phyloP scores from a whole-genome alignment of 2,888 invertebrate species.

The Anthophora plumipes region DNA sequence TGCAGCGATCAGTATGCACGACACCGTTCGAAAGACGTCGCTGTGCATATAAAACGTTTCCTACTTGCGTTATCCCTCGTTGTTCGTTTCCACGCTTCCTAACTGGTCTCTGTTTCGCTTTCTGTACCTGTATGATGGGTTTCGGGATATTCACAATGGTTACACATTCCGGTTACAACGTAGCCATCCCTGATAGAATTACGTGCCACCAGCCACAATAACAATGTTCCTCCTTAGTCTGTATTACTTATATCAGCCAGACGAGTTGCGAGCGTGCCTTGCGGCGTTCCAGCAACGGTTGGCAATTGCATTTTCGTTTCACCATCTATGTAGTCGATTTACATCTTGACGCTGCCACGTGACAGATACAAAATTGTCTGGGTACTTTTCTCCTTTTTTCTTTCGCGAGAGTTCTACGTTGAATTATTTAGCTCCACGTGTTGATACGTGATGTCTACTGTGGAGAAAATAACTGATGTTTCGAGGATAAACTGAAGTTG shows the following conservation, averaged over 20 bases:
- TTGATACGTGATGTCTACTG: neutral
- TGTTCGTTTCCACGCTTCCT: conserved; percentile 45
- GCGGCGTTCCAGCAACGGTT: neutral
- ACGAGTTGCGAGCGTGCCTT: conserved; percentile 10
- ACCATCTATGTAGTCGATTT: neutral
- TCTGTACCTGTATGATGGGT: conserved; percentile 14
- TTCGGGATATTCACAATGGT: conserved; percentile 48
- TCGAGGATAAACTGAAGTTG: neutral
- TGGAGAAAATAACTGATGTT: neutral
- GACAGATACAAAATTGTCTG: conserved; percentile 14
- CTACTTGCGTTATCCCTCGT: conserved; percentile 44
- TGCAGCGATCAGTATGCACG: conserved; percentile 61
- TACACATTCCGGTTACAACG: conserved; percentile 47
- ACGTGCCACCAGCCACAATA: conserved; percentile 55
- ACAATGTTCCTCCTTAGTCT: conserved; percentile 51
- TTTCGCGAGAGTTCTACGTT: neutral
- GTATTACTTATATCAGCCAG: conserved; percentile 51
- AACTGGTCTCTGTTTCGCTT: neutral
- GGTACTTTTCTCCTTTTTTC: neutral
- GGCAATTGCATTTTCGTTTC: conserved; percentile 49
- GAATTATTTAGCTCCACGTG: neutral
- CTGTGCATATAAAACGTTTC: conserved; percentile 59
- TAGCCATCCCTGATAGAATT: conserved; percentile 52
- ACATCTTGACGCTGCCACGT: conserved; percentile 9
- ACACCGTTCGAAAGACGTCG: conserved; percentile 28